Conservation (phyloP, 2,113 vertebrate species). For the Formicarius rufipectus region DNA sequence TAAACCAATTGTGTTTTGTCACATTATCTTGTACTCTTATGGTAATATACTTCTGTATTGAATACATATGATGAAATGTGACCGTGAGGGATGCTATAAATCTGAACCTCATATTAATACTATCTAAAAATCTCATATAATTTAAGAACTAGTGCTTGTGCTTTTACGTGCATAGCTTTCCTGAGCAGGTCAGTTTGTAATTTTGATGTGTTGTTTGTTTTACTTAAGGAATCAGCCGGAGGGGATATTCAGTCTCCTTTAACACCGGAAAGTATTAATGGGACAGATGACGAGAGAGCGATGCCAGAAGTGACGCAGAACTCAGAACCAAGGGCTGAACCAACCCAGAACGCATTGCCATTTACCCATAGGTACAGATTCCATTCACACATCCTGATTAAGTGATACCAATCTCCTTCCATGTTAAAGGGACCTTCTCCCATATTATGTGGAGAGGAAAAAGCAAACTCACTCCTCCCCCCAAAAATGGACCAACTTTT, state of each 20-base stretch:
- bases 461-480: not conserved
- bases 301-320: slow-evolving; percentile 82
- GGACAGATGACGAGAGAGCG: slow-evolving; percentile 86
- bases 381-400: slow-evolving; percentile 75
- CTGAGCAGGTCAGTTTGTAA: not conserved
- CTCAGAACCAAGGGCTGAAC: slow-evolving; percentile 84
- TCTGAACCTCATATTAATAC: not conserved
- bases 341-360: slow-evolving; percentile 88
- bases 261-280: slow-evolving; percentile 93
- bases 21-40: not conserved
- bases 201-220: slow-evolving; percentile 18
- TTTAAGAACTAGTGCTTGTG: not conserved
- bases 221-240: slow-evolving; percentile 87
- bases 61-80: not conserved
- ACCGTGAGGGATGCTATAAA: not conserved
- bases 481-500: not conserved
- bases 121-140: not conserved
- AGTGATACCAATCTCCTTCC: slow-evolving; percentile 57
- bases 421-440: slow-evolving; percentile 49
- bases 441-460: not conserved
- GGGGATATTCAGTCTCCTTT: slow-evolving; percentile 91
- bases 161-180: not conserved
- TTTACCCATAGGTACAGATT: slow-evolving; percentile 92
- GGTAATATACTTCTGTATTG: not conserved
- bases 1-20: not conserved